Conservation (phyloP, 2,797 vertebrate genomes). For the Myotis pilosus region DNA sequence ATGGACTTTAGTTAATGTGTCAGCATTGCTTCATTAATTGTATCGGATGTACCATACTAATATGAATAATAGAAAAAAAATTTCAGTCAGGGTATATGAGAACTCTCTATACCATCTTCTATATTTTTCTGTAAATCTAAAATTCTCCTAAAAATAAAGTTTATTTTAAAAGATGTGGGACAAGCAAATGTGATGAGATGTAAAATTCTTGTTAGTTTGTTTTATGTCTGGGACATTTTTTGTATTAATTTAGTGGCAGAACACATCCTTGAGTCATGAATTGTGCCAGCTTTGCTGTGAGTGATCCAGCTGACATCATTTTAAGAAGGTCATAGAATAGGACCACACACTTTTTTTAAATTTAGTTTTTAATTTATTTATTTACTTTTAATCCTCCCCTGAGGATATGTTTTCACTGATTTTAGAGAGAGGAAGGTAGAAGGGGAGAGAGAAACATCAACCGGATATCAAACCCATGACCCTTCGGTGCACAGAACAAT, state of each 20-base stretch:
- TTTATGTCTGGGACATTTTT: neutral
- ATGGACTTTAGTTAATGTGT: neutral
- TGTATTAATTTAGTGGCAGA: neutral
- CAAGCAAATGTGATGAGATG: neutral
- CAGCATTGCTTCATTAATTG: neutral
- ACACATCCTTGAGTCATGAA: neutral
- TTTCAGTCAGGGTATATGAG: neutral
- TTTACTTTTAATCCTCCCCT: neutral
- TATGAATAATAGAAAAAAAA: neutral
- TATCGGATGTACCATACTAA: neutral
- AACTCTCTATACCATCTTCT: neutral
- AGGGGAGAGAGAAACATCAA: neutral
- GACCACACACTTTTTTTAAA: neutral
- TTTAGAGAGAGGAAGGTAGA: neutral
- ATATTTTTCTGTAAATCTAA: neutral
- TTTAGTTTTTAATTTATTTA: neutral
- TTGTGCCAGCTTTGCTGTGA: neutral
- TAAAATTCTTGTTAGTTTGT: neutral
- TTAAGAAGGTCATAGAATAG: neutral
- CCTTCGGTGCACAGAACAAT: no score
- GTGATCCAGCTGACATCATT: neutral
- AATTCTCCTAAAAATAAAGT: neutral
- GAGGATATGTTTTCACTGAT: no score
- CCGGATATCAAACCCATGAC: no score
- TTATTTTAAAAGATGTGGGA: neutral